Evolutionary conservation across 2,797 vertebrate species (phyloP), one percentile per base, ranked within the genome.

Genomic region (Hydrophis major): DNA sequence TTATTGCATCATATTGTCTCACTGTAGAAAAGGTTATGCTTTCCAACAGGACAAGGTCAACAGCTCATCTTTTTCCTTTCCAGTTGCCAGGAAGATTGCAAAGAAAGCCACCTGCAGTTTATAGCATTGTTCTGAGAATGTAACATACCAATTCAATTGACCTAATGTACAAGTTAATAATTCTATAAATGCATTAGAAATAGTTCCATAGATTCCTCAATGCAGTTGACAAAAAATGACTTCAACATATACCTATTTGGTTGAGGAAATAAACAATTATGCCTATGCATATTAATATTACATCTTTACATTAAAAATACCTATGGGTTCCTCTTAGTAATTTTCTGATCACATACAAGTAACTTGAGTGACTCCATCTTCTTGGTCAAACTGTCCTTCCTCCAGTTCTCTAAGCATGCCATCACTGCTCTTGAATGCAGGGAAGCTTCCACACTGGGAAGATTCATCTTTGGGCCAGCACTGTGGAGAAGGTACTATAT

Each of bases 301-400:
- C 91, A 86, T 7, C 69, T 91, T 18, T 32, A 91, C 27, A 60
- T 87, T 86, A 94, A 87, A 88, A 90, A 94, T 96, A 95, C 95
- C 88, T 95, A 96, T 95, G 95, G 25, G 91, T 94, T 92, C 94
- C 92, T 94, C 90, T 32, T n/a, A 89, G 50, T 90, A 89, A 93
- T 89, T 88, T 94, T 93, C 94, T 95, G 94, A 94, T 98, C 96
- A 99, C 98, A 99, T 99, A 78, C 99, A 99, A 0, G 99, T 99
- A 97, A 99, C 99, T 96, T 99, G 98, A 10, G 98, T 98, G 37
- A 98, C 98, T 42, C 98, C 99, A 42, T 99, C 99, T 28, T 99
- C 99, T 94, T 99, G 99, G 92, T 99, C 99, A 53, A 99, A 98
- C 87, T 98, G 98, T 12, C 98, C 98, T 4, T 99, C 99, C 59